Base-by-base conservation (phyloP, 2,113 vertebrate genomes). In the pig (Sus scrofa) region DNA sequence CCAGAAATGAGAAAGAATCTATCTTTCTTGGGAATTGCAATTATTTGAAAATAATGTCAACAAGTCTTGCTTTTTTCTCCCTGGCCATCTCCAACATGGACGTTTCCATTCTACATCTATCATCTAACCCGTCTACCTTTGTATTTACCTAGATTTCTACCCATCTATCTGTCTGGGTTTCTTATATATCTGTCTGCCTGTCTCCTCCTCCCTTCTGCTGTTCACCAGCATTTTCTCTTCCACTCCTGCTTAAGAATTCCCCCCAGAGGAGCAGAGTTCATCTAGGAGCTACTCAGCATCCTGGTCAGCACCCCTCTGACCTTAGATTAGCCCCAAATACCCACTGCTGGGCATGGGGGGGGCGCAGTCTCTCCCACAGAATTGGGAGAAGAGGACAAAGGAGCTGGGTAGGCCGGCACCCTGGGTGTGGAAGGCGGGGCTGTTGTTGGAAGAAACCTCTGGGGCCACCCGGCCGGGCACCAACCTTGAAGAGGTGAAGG, bases 401-500 rank as follows among this genome's bases (percentile, higher is more conserved):
- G 39, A 27, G 39, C 39, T 15, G 34, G 0, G 60, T n/a, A n/a
- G n/a, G n/a, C n/a, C n/a, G n/a, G n/a, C n/a, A n/a, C n/a, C n/a
- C n/a, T n/a, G n/a, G n/a, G n/a, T n/a, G n/a, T n/a, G n/a, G n/a
- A n/a, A n/a, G n/a, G n/a, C n/a, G n/a, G n/a, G n/a, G n/a, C n/a
- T n/a, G n/a, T n/a, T n/a, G n/a, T n/a, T n/a, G n/a, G n/a, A n/a
- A n/a, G n/a, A n/a, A n/a, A n/a, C n/a, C n/a, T n/a, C n/a, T n/a
- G n/a, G n/a, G n/a, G n/a, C n/a, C n/a, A n/a, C n/a, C n/a, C n/a
- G n/a, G n/a, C n/a, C 11, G 2, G 79, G 20, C 93, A 97, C 99
- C 98, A 97, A 99, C 99, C 99, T 99, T 99, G 98, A 99, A 99
- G 96, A 99, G 99, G 81, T 99, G 99, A 81, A 99, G 98, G 96